Evolutionary conservation across 2,888 invertebrate genomes (phyloP), one percentile per base, ranked within the genome.

Genomic region (Hymenopus coronatus): DNA sequence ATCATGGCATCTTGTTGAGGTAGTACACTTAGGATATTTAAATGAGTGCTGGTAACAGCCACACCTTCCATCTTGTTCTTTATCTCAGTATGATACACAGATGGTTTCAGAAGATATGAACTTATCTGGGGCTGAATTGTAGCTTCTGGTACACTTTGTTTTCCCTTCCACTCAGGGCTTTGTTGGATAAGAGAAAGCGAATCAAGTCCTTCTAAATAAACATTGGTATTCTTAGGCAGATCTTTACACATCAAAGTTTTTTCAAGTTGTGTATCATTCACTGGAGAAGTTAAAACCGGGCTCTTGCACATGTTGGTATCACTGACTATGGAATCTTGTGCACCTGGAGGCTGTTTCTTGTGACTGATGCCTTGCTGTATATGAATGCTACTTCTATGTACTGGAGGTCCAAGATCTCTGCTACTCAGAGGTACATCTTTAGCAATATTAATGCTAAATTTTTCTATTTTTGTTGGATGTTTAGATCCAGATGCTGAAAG

Each of bases 1-100:
- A 90, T 90, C 70, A 90, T 81, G 20, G 90, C 84, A n/a, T 89
- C 88, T 30, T 88, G 88, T 27, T 90, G 87, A n/a, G 90, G 90
- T n/a, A 81, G 15, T 7, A 87, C 84, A 87, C 81, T 85, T 46
- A 88, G 87, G 4, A 89, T 87, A 82, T 89, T 89, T n/a, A 88
- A 86, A 46, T 89, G 89, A 14, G 28, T 87, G 14, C 82, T 27
- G 12, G n/a, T 7, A 4, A 82, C 28, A 6, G 87, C 40, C 70
- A 82, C 33, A 82, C 33, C 87, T 25, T 33, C 14, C 15, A 87
- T 28, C 40, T 82, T 82, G 40, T 87, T 87, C 28, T 82, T 87
- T 20, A 87, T 27, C 82, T 87, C 87, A 33, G 87, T 25, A 33
- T n/a, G 33, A n/a, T 81, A 87, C 6, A 70, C 6, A 20, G 54